A percentile compares a stretch with the other conserved stretches of the same genome.
Evolutionary conservation across 2,888 invertebrate genomes (phyloP).

Genomic region (Psylliodes chrysocephalus): DNA sequence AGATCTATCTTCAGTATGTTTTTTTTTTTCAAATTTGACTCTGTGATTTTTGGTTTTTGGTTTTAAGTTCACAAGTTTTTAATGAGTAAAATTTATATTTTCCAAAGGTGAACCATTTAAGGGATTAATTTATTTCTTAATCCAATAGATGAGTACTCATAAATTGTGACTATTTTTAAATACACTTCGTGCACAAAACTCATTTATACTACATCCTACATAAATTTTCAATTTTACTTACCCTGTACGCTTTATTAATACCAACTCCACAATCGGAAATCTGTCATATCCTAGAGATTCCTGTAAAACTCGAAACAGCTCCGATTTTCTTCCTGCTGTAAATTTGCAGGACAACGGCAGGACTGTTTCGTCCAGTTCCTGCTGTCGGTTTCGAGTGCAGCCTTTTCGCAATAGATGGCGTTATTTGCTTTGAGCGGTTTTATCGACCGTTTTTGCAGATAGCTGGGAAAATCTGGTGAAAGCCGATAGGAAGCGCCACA

Average conservation of each 20-base stretch:
- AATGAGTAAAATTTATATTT: too few species aligned
- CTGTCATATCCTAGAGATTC: not conserved
- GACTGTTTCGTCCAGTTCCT: slow-evolving; percentile 11
- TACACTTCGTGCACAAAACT: too few species aligned
- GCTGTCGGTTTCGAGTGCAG: not conserved
- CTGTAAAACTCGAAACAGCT: not conserved
- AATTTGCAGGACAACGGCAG: slow-evolving; percentile 21
- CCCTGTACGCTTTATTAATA: not conserved
- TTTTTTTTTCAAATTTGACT: too few species aligned
- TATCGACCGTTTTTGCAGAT: not conserved
- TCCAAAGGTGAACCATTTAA: too few species aligned
- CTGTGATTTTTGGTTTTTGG: too few species aligned
- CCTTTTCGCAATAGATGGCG: slow-evolving; percentile 7
- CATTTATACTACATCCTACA: too few species aligned
- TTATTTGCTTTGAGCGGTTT: not conserved
- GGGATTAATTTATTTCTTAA: too few species aligned
- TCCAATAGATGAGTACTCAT: too few species aligned
- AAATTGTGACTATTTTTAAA: too few species aligned
- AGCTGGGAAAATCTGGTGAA: not conserved
- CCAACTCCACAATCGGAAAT: not conserved
- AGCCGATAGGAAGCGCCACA: slow-evolving; percentile 3
- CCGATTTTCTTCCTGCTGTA: not conserved
- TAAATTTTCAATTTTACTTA: not conserved
- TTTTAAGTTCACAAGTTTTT: too few species aligned
- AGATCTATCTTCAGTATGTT: too few species aligned